Percentiles rank a stretch among this genome's conserved stretches.
Conservation (phyloP, 2,797 vertebrate genomes). For the Sciurus vulgaris region DNA sequence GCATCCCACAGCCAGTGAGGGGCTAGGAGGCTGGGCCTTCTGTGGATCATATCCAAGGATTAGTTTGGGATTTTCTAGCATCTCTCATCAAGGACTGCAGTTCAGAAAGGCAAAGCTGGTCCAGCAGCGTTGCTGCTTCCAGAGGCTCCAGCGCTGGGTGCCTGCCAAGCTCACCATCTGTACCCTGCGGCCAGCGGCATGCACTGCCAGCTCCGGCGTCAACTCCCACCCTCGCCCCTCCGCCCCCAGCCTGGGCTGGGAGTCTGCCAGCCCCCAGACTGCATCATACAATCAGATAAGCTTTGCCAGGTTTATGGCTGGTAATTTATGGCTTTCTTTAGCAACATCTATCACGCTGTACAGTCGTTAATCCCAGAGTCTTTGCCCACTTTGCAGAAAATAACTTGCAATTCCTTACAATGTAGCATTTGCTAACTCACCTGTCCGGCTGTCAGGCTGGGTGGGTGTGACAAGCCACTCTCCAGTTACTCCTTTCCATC, state of each 20-base stretch:
- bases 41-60: neutral
- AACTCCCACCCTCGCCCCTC: neutral
- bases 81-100: neutral
- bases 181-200: conserved; percentile 35
- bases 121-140: neutral
- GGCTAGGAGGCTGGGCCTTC: neutral
- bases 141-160: neutral
- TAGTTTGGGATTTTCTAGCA: neutral
- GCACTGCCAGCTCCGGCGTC: conserved; percentile 49
- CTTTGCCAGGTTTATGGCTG: conserved; percentile 81
- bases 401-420: conserved; percentile 80
- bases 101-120: neutral
- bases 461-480: conserved; percentile 65
- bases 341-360: conserved; percentile 82
- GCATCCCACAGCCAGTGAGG: neutral
- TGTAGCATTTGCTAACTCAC: conserved; percentile 74
- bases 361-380: conserved; percentile 80
- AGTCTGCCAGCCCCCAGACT: conserved; percentile 73
- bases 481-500: conserved; percentile 58
- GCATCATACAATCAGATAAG: conserved; percentile 73
- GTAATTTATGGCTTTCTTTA: conserved; percentile 84
- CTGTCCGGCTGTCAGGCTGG: conserved; percentile 70
- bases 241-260: conserved; percentile 50
- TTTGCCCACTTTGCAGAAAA: conserved; percentile 86
- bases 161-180: conserved; percentile 80